Base-by-base conservation (phyloP, 2,797 vertebrate genomes). In the Cuculus canorus region DNA sequence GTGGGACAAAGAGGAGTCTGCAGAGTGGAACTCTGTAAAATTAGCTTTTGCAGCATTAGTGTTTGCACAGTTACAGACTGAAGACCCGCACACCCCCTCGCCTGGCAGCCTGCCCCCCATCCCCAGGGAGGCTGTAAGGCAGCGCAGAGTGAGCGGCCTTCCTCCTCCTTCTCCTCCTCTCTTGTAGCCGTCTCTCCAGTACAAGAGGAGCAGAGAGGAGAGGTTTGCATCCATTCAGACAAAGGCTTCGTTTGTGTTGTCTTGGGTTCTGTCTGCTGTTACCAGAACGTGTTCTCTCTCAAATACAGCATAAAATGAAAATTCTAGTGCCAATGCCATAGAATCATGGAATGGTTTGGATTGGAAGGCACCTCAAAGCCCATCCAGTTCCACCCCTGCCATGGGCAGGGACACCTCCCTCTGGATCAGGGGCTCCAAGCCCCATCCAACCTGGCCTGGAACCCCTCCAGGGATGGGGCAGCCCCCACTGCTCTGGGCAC, bases 1-100 rank as follows among this genome's bases (percentile, higher is more conserved):
- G 96, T 98, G 97, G 98, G 97, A 98, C 98, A 97, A 98, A 98
- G 96, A 96, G 82, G 37, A 97, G 95, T 96, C 96, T 25, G 17
- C 94, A 86, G 96, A 98, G 98, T 98, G 97, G 98, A 98, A 98
- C 98, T 97, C 97, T 97, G 97, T 97, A 98, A 98, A 98, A 98
- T 98, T 98, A 98, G 98, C 97, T 98, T 97, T 96, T 89, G 96
- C 88, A 39, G 96, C 91, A 95, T 98, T 97, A 97, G 94, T 96
- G 96, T 97, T 97, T 98, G 97, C 97, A 95, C 95, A 95, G 97
- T 97, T 96, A 95, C 95, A 97, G 98, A 94, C 94, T 97, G 96
- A 95, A 96, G 97, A 96, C 95, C 93, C 96, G 91, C 61, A 13
- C 64, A 82, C 68, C 86, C 69, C 57, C 78, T 5, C 39, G 53